phyloP scores from a whole-genome alignment of 1,140 invertebrate genomes.

The Leptinotarsa lineolata region DNA sequence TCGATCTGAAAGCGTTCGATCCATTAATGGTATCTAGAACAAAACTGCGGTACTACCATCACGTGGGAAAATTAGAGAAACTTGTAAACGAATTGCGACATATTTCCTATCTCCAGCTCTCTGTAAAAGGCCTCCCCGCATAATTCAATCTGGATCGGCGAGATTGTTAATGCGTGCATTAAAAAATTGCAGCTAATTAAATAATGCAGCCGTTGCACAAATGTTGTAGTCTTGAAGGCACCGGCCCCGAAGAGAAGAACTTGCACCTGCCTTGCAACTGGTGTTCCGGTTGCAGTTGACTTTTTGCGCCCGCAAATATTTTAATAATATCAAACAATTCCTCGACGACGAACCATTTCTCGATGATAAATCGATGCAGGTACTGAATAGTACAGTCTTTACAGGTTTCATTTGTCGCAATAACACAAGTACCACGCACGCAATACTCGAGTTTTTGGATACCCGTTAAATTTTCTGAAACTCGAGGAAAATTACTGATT shows the following conservation, averaged over 20 bases:
- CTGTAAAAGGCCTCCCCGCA: conserved; percentile 42
- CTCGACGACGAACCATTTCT: conserved; percentile 40
- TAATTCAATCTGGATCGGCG: conserved; percentile 42
- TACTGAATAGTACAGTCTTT: conserved; percentile 13
- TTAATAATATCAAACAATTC: conserved; percentile 54
- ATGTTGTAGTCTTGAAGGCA: conserved; percentile 46
- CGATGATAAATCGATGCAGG: conserved; percentile 42
- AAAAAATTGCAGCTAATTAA: conserved; percentile 50
- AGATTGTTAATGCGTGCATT: conserved; percentile 44
- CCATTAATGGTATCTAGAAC: conserved; percentile 28
- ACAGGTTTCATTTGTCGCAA: no score
- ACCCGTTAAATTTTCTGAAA: no score
- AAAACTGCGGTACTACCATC: conserved; percentile 17
- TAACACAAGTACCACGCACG: no score
- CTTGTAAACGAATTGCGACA: conserved; percentile 39
- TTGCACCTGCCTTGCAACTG: conserved; percentile 47
- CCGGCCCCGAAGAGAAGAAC: conserved; percentile 42
- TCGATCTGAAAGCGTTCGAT: conserved; percentile 2
- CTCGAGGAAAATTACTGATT: no score
- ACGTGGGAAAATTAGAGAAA: conserved; percentile 47
- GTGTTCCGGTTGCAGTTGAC: conserved; percentile 44
- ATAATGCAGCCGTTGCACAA: conserved; percentile 43
- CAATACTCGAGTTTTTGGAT: no score
- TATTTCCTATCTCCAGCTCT: conserved; percentile 36
- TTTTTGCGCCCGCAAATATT: conserved; percentile 49